phyloP scores from a whole-genome alignment of 2,797 vertebrate species.

The Aphelocoma californica region DNA sequence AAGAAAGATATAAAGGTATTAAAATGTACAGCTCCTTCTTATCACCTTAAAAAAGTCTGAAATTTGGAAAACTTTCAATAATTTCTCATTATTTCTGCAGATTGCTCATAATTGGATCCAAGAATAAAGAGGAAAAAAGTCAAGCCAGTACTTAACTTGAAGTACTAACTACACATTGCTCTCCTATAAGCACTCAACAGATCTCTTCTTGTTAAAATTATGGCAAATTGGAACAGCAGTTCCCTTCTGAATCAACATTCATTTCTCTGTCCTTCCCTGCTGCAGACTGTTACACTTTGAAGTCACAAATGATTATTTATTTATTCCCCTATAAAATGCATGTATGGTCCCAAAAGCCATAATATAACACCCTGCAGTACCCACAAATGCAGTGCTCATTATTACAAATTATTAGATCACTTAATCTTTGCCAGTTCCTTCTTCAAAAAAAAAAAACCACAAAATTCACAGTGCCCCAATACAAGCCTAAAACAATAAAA shows the following conservation, averaged over 20 bases:
- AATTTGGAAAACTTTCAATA: constrained; percentile 48
- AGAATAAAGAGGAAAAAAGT: constrained; percentile 53
- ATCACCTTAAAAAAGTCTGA: background rate
- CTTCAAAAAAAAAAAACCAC: background rate
- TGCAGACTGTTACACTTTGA: constrained; percentile 55
- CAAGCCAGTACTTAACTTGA: constrained; percentile 56
- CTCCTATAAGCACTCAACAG: constrained; percentile 29
- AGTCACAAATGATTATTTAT: constrained; percentile 68
- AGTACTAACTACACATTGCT: constrained; percentile 46
- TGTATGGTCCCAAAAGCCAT: constrained; percentile 36
- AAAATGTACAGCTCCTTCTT: background rate
- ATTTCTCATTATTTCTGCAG: constrained; percentile 54
- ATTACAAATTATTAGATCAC: constrained; percentile 67
- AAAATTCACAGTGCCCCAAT: background rate
- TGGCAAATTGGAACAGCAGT: constrained; percentile 36
- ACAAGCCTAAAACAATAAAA: constrained; percentile 44
- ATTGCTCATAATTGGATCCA: constrained; percentile 59
- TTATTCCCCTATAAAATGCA: constrained; percentile 65
- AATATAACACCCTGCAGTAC: constrained; percentile 1
- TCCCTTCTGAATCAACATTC: constrained; percentile 51
- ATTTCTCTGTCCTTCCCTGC: constrained; percentile 2
- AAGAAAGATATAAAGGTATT: background rate
- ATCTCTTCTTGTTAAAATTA: constrained; percentile 60
- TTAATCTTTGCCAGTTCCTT: constrained; percentile 56
- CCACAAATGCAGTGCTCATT: constrained; percentile 54